phyloP scores from a whole-genome alignment of 92 coral and sea anemone species.

The Phenganax subtilis region DNA sequence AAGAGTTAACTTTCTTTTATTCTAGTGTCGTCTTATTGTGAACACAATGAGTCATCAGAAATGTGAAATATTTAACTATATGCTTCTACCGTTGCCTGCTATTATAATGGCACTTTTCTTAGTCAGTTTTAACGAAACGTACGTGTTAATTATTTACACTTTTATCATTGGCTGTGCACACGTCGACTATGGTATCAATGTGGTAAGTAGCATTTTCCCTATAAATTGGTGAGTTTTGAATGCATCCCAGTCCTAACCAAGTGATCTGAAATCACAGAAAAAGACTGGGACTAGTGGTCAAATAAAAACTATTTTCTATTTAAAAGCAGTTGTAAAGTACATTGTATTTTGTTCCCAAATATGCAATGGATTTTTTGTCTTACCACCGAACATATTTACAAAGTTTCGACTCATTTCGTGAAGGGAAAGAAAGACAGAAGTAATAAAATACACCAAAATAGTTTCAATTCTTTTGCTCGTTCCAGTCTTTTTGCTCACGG shows the following conservation, averaged over 20 bases:
- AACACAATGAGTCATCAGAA: conserved; percentile 78
- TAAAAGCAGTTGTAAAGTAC: not conserved
- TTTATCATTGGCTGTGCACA: conserved; percentile 58
- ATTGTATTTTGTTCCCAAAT: not conserved
- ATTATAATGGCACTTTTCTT: conserved; percentile 40
- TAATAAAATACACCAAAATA: no score
- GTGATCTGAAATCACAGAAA: not conserved
- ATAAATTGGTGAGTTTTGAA: not conserved
- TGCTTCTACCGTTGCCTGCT: conserved; percentile 59
- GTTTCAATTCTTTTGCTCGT: no score
- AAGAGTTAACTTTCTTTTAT: not conserved
- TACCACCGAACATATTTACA: no score
- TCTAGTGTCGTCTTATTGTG: conserved; percentile 89
- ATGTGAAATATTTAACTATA: conserved; percentile 70
- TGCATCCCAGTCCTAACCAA: not conserved
- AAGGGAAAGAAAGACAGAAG: no score
- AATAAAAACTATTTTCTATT: not conserved
- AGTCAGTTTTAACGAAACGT: conserved; percentile 46
- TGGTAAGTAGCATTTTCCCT: conserved; percentile 57
- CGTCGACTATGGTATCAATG: conserved; percentile 69
- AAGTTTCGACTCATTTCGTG: no score
- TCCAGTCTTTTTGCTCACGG: not conserved
- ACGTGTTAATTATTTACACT: conserved; percentile 64
- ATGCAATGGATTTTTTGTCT: no score
- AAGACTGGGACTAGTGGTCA: not conserved